Evolutionary conservation across 2,888 invertebrate genomes (phyloP).

Genomic region (Cyaniris semiargus): DNA sequence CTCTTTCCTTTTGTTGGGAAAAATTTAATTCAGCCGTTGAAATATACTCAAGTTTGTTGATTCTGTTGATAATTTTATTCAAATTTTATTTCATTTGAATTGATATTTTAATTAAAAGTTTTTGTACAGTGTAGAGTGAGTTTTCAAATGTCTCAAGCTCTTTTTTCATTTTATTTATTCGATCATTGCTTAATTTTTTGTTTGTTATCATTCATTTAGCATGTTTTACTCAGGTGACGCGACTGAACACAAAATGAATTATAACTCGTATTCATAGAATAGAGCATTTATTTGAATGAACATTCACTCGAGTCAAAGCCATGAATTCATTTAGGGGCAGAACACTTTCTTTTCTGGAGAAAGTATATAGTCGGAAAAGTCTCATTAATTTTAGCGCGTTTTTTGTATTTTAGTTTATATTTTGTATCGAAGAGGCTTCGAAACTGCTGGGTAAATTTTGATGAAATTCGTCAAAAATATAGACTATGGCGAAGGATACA

Average conservation of each 20-base stretch:
- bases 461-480: too few species aligned
- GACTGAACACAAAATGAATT: too few species aligned
- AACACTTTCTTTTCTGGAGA: neutral
- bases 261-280: too few species aligned
- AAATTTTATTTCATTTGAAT: neutral
- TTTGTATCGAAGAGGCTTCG: neutral
- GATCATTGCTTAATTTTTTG: too few species aligned
- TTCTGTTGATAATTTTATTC: conserved; percentile 7
- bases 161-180: neutral
- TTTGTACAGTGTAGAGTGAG: neutral
- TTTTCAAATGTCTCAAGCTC: neutral
- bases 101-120: conserved; percentile 22
- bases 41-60: neutral
- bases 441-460: neutral
- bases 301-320: too few species aligned
- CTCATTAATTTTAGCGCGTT: too few species aligned
- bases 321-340: too few species aligned
- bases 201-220: neutral
- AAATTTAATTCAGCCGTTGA: conserved; percentile 7
- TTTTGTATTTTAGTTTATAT: too few species aligned
- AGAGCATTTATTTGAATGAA: too few species aligned
- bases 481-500: too few species aligned
- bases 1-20: neutral
- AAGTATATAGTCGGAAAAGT: too few species aligned
- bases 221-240: neutral